Evolutionary conservation across 2,888 invertebrate species (phyloP).

Genomic region (Eupithecia pulchellata): DNA sequence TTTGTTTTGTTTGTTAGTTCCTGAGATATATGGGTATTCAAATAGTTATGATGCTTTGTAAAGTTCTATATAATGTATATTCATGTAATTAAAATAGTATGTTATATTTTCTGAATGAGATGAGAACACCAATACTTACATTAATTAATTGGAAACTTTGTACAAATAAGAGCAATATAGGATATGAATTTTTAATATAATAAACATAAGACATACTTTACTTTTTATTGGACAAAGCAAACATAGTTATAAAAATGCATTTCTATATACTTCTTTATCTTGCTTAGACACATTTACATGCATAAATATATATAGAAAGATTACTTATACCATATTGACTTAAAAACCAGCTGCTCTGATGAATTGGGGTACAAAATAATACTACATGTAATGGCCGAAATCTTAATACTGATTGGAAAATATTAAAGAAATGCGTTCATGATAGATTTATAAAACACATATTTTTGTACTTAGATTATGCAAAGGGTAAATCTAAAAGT

Average conservation of each 20-base stretch:
- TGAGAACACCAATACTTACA: conserved; percentile 78
- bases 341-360: conserved; percentile 81
- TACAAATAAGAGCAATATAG: conserved; percentile 85
- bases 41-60: conserved; percentile 66
- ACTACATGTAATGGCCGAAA: conserved; percentile 26
- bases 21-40: conserved; percentile 70
- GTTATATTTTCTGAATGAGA: conserved; percentile 79
- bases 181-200: conserved; percentile 69
- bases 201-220: conserved; percentile 54
- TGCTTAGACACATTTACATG: conserved; percentile 61
- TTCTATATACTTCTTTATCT: conserved; percentile 55
- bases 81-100: conserved; percentile 71
- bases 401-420: conserved; percentile 47
- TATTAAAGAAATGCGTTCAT: conserved; percentile 52
- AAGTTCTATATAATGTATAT: conserved; percentile 64
- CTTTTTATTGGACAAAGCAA: conserved; percentile 78
- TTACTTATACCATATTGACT: conserved; percentile 47
- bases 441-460: conserved; percentile 78
- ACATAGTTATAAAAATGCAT: conserved; percentile 64
- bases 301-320: conserved; percentile 45
- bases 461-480: conserved; percentile 84
- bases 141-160: conserved; percentile 78
- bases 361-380: conserved; percentile 77
- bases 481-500: conserved; percentile 54
- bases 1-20: conserved; percentile 70